A percentile compares a stretch with the other conserved stretches of the same genome.
Conservation (phyloP, 2,797 vertebrate genomes). For the Anolis apletophallus region DNA sequence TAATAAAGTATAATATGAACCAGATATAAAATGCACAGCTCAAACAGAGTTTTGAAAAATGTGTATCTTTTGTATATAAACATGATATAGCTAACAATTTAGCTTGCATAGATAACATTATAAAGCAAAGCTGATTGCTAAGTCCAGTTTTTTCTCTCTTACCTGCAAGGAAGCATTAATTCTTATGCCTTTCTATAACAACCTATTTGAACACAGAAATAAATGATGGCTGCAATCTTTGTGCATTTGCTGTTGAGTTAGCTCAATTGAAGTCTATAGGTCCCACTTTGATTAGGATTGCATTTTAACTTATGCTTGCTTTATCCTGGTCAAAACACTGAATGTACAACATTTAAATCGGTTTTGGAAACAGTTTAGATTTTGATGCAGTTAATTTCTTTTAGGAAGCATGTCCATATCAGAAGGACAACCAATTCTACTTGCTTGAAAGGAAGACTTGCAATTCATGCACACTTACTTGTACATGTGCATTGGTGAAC, state of each 20-base stretch:
- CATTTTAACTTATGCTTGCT: slow-evolving; percentile 40
- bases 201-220: slow-evolving; percentile 24
- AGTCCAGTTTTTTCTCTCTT: slow-evolving; percentile 25
- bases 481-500: not conserved
- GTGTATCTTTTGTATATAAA: slow-evolving; percentile 47
- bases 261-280: not conserved
- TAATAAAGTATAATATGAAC: too few relatives aligned
- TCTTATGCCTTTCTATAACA: slow-evolving; percentile 34
- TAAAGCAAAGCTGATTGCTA: not conserved
- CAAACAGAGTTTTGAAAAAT: slow-evolving; percentile 52
- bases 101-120: slow-evolving; percentile 31
- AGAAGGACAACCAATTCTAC: accelerated
- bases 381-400: too few relatives aligned
- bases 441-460: not conserved
- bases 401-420: accelerated
- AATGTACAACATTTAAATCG: slow-evolving; percentile 32
- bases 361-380: not conserved
- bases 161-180: not conserved
- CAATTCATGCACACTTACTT: not conserved
- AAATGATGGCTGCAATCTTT: not conserved
- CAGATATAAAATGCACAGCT: slow-evolving; percentile 48
- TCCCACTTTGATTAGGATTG: not conserved
- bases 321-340: slow-evolving; percentile 28
- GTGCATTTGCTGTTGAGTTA: not conserved
- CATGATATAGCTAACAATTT: slow-evolving; percentile 38